Percentiles rank a stretch among this genome's conserved stretches.
These are phyloP conservation scores for Rhinopomastus cyanomelas DNA, from an alignment of 2,113 vertebrate genomes.

Conservation along the genomic window DNA sequence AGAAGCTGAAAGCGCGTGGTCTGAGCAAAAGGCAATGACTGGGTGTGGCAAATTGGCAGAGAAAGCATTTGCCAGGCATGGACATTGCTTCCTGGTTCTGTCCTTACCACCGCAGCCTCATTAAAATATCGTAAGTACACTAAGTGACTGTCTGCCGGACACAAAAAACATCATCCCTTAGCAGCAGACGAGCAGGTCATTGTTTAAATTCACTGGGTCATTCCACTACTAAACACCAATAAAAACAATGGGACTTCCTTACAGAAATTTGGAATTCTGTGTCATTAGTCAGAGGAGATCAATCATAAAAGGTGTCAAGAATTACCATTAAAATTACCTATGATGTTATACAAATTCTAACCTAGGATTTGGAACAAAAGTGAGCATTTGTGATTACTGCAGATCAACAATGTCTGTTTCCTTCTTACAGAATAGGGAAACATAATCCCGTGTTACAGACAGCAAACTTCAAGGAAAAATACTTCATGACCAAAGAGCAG, in stretches of 20 bases:
- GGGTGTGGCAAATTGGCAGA: background rate
- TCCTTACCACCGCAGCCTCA: background rate
- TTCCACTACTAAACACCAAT: background rate
- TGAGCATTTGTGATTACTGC: background rate
- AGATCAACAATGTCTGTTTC: background rate
- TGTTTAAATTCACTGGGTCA: background rate
- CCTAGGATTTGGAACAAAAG: background rate
- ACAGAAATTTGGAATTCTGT: background rate
- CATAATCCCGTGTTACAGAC: background rate
- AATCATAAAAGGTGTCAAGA: background rate
- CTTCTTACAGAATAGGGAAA: background rate
- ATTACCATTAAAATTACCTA: background rate
- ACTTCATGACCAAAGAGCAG: background rate
- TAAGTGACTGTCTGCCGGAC: background rate
- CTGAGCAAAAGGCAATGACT: background rate
- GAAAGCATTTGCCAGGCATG: background rate
- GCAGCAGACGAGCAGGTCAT: background rate
- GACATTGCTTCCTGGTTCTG: background rate
- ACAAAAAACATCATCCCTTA: background rate
- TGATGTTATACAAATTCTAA: background rate
- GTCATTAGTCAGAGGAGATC: background rate
- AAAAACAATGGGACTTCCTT: background rate
- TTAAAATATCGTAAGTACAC: background rate
- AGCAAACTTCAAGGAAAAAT: background rate
- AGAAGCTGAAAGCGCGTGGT: background rate